Evolutionary conservation across 1,140 invertebrate genomes (phyloP), one percentile per base, ranked within the genome.

Genomic region (Cydia amplana): DNA sequence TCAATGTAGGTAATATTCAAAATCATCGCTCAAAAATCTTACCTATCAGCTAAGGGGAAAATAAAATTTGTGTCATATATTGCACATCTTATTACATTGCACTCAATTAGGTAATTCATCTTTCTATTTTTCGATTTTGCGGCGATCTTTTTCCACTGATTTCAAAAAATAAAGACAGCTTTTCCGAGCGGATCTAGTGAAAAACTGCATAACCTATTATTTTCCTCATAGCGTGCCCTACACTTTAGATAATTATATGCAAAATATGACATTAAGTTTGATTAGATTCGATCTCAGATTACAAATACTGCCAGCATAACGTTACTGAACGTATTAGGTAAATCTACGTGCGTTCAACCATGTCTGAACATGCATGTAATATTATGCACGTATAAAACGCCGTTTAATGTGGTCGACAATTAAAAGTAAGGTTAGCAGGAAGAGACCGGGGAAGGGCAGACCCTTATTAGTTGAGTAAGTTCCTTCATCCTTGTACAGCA

Each of bases 381-480:
- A 51, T 6, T 51, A 51, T 7, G 16, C 49, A 6, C n/a, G n/a
- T 51, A 51, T 51, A 18, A 51, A 18, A 7, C 18, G 6, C 49
- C 49, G 49, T 51, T 18, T 51, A 51, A 51, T 16, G 14, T 51
- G 23, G 55, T n/a, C 55, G 18, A 23, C n/a, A 23, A 60, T 60
- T 60, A 60, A 51, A 60, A 60, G 16, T 60, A 23, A 60, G 55
- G 55, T 60, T 23, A 23, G 18, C 20, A 60, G 55, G 55, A 60
- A 60, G 55, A 1, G 55, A 60, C 20, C n/a, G 18, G 14, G 16
- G 18, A 60, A 20, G 51, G 51, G 18, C 51, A 23, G 51, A 1
- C n/a, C 51, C 20, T 60, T 60, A 23, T 60, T 60, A 23, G 55
- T 23, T 20, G 6, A 49, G 14, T 1, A n/a, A 51, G 55, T 60